Conservation (phyloP, 1,140 invertebrate genomes). For the Pseudachorutes palmiensis region DNA sequence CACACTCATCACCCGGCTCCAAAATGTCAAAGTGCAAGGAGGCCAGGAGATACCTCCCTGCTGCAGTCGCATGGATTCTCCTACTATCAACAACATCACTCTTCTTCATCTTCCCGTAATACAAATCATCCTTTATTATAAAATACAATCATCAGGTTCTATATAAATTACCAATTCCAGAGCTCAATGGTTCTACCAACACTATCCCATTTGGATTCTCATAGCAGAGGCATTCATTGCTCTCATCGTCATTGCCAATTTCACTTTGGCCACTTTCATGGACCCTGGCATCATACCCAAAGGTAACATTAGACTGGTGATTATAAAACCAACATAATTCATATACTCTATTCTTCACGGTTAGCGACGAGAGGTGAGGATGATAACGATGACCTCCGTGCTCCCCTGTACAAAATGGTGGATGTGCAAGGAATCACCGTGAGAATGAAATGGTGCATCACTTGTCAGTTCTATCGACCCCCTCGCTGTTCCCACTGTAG, state of each 20-base stretch:
- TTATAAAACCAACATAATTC: constrained; percentile 1
- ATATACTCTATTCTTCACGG: constrained; percentile 17
- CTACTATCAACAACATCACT: constrained; percentile 78
- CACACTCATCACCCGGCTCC: not conserved
- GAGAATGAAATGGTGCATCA: constrained; percentile 99
- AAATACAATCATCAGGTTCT: too few species aligned
- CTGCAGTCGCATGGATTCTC: constrained; percentile 90
- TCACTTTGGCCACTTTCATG: constrained; percentile 97
- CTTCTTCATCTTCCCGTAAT: constrained; percentile 96
- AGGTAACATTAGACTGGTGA: constrained; percentile 55
- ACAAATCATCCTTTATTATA: constrained; percentile 18
- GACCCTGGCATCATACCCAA: constrained; percentile 98
- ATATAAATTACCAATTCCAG: constrained; percentile 57
- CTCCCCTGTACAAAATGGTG: constrained; percentile 94
- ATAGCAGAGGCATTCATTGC: constrained; percentile 88
- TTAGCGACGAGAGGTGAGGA: constrained; percentile 91
- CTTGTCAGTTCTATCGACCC: constrained; percentile 98
- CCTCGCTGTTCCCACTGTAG: constrained; percentile 98
- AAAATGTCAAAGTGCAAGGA: constrained; percentile 83
- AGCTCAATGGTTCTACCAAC: constrained; percentile 69
- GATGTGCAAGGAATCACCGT: constrained; percentile 97
- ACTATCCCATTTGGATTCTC: constrained; percentile 76
- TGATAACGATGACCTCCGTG: constrained; percentile 91
- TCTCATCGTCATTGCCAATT: constrained; percentile 95
- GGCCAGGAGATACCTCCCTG: constrained; percentile 87